Conservation (phyloP, 2,113 vertebrate species). For the Malurus melanocephalus region DNA sequence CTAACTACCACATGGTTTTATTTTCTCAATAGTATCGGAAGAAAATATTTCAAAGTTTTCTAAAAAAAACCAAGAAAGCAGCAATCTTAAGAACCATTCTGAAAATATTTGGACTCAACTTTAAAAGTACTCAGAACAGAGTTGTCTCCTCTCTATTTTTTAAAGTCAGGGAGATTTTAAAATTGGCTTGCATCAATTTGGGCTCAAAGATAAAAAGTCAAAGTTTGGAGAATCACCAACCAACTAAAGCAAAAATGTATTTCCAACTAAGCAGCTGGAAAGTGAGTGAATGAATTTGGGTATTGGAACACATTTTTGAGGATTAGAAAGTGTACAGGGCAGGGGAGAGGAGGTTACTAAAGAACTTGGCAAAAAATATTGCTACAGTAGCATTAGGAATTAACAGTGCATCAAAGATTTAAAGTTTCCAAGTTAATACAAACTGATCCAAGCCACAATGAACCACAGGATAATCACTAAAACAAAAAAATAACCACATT, state of each 20-base stretch:
- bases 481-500: conserved; percentile 6
- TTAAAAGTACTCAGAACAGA: not conserved
- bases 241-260: not conserved
- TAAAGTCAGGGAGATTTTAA: not conserved
- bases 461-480: conserved; percentile 30
- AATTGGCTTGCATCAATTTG: conserved; percentile 14
- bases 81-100: not conserved
- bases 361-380: conserved; percentile 34
- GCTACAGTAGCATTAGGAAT: conserved; percentile 59
- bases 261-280: conserved; percentile 25
- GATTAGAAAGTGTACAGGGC: not conserved
- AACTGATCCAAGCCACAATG: conserved; percentile 20
- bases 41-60: not conserved
- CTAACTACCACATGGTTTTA: not conserved
- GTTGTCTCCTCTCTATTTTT: not conserved
- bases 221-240: not conserved
- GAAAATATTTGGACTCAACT: conserved; percentile 4
- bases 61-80: not conserved
- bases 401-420: conserved; percentile 60
- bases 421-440: conserved; percentile 30
- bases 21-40: not conserved
- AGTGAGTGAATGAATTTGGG: not conserved
- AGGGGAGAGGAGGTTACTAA: conserved; percentile 1
- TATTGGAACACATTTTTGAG: conserved; percentile 15
- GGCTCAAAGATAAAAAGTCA: not conserved